Conservation (phyloP, 2,888 invertebrate species). For the Mimas tiliae region DNA sequence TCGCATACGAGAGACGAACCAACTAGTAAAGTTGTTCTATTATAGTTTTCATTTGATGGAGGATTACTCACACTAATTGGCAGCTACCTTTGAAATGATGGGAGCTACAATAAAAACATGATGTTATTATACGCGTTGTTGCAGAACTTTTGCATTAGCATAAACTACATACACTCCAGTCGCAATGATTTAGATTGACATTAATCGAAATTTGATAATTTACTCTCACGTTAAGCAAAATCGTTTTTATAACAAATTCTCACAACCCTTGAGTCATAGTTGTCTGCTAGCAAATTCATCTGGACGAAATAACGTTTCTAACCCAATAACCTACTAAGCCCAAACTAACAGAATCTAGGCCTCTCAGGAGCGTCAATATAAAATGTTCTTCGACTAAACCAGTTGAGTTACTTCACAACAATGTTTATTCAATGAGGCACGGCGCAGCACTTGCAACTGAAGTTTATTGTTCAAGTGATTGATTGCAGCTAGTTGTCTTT, state of each 20-base stretch:
- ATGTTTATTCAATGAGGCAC: not conserved
- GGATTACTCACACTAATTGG: no score
- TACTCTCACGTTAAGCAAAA: not conserved
- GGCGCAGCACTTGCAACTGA: conserved; percentile 3
- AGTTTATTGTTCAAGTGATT: conserved; percentile 6
- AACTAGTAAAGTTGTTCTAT: no score
- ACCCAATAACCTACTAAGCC: conserved; percentile 4
- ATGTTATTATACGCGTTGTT: no score
- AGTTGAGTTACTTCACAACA: not conserved
- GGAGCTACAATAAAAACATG: no score
- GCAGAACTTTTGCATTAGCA: no score
- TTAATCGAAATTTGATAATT: no score
- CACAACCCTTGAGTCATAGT: not conserved
- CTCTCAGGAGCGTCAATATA: conserved; percentile 7
- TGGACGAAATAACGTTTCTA: not conserved
- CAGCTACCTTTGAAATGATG: no score
- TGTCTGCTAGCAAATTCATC: not conserved
- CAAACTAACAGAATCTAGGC: conserved; percentile 8
- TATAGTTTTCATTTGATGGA: no score
- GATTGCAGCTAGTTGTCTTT: conserved; percentile 2
- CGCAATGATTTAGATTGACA: no score
- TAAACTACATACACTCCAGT: no score
- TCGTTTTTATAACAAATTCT: no score
- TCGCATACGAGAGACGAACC: no score
- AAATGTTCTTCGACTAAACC: not conserved